Evolutionary conservation across 2,888 invertebrate genomes (phyloP).

Genomic region (Erannis defoliaria): DNA sequence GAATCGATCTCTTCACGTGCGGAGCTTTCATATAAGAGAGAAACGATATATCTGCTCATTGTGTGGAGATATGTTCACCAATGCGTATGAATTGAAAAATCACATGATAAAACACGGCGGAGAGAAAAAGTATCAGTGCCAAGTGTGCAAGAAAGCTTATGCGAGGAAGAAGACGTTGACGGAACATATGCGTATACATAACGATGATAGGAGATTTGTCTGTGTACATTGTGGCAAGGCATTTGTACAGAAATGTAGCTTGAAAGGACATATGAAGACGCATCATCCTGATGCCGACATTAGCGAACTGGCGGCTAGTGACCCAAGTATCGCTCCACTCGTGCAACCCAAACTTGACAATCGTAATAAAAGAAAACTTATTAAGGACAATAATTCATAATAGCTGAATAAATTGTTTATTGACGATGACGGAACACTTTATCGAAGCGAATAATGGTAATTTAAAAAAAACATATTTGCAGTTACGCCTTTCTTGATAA

Average conservation of each 20-base stretch:
- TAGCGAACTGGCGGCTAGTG: neutral
- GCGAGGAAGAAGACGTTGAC: conserved; percentile 62
- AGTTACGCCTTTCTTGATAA: too few species aligned
- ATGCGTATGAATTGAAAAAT: conserved; percentile 54
- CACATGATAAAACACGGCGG: conserved; percentile 58
- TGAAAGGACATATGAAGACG: conserved; percentile 39
- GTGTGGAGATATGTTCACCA: conserved; percentile 14
- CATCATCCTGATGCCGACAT: conserved; percentile 6
- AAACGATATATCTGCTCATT: neutral
- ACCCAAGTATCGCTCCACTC: neutral
- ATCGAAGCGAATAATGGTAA: too few species aligned
- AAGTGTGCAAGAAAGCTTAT: conserved; percentile 47
- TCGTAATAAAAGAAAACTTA: too few species aligned
- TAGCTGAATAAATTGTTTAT: neutral
- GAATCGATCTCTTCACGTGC: conserved; percentile 70
- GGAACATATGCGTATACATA: conserved; percentile 33
- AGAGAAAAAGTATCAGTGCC: conserved; percentile 10
- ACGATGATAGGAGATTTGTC: conserved; percentile 41
- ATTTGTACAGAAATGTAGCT: conserved; percentile 65
- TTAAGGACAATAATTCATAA: neutral
- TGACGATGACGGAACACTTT: too few species aligned
- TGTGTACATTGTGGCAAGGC: conserved; percentile 59
- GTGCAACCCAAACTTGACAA: neutral
- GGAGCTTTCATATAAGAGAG: conserved; percentile 67
- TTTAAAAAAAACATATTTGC: too few species aligned